Base-by-base conservation (phyloP, 2,113 vertebrate species). In the Pedionomus torquatus region DNA sequence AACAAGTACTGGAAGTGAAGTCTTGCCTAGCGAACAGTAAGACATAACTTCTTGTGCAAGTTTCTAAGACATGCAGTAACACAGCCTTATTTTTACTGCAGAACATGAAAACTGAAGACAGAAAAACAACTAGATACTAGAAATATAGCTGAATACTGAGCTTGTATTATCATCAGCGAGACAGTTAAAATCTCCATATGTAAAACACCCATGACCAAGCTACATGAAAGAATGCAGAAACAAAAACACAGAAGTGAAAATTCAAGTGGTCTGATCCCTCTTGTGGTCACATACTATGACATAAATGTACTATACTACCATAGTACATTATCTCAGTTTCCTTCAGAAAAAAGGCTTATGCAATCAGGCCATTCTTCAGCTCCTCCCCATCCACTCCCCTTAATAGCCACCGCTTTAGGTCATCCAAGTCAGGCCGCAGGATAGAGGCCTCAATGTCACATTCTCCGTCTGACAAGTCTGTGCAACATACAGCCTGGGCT, bases 401-500 rank as follows among this genome's bases (percentile, higher is more conserved):
- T 10, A 0, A 23, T 13, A 90, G 8, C 83, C 68, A 77, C 80
- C 46, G 80, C 86, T 46, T 83, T 63, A 28, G 5, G 35, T 14
- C 83, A 89, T 28, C 80, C 13, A 52, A 49, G 49, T 7, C 52
- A 57, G 57, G 66, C 75, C 61, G 63, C 0, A 0, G 18, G 43
- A 13, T 2, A 78, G 81, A 87, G 81, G 57, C 65, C 83, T 92
- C 72, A 41, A 2, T 13, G 52, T 17, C 60, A 31, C 0, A 14
- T 37, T 57, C 48, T 8, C 91, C 43, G 48, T 75, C 46, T 23
- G 26, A 80, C 58, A 61, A 58, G 61, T 20, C 55, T 11, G 37
- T 63, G 57, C 4, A 1, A 64, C 2, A 4, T 1, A 63, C 0
- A 3, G 31, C 41, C 54, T 0, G 0, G 33, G 54, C 60, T 49